A percentile compares a stretch with the other conserved stretches of the same genome.
These are phyloP conservation scores for Apodemia zela DNA, from an alignment of 2,888 invertebrate genomes.

Conservation along the genomic window DNA sequence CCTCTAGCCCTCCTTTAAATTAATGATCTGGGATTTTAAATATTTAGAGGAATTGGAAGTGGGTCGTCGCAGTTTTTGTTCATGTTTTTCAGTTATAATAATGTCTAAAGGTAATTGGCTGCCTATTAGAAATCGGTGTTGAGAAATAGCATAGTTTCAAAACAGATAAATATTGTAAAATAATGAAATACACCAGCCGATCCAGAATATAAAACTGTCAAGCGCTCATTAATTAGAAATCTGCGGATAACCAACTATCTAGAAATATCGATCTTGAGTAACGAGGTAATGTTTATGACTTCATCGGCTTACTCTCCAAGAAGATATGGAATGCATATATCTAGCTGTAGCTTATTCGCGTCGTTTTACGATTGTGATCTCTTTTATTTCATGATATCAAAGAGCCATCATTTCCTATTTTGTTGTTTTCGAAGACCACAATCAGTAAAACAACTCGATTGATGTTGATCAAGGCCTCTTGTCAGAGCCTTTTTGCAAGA, in stretches of 20 bases:
- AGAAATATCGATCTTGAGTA: slow-evolving; percentile 16
- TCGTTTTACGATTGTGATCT: not conserved
- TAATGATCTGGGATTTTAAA: not conserved
- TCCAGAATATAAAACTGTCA: slow-evolving; percentile 15
- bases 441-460: too few species aligned
- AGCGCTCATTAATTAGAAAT: slow-evolving; percentile 14
- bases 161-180: slow-evolving; percentile 12
- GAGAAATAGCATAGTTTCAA: slow-evolving; percentile 12
- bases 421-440: too few species aligned
- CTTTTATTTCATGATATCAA: too few species aligned
- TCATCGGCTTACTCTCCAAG: not conserved
- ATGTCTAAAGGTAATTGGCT: not conserved
- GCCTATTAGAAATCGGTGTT: slow-evolving; percentile 4
- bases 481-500: too few species aligned
- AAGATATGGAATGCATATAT: not conserved
- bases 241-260: slow-evolving; percentile 7
- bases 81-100: not conserved
- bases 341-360: not conserved
- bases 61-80: not conserved
- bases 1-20: too few species aligned
- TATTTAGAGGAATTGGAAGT: not conserved
- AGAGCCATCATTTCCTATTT: too few species aligned
- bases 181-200: slow-evolving; percentile 1
- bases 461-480: too few species aligned
- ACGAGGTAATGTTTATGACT: slow-evolving; percentile 11